phyloP scores from a whole-genome alignment of 2,888 invertebrate genomes.

The Augiades crinisus region DNA sequence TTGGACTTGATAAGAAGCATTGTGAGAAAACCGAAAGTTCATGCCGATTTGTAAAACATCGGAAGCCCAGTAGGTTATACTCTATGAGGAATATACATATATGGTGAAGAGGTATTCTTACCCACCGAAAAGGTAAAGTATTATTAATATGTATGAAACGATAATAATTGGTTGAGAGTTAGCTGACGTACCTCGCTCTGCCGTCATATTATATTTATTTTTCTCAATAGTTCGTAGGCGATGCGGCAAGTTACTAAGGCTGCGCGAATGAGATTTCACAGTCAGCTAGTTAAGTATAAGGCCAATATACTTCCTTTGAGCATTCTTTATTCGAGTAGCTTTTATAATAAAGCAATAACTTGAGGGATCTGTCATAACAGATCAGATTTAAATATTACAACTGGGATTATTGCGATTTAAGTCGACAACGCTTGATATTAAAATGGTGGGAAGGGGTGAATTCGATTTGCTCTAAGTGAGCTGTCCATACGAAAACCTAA shows the following conservation, averaged over 20 bases:
- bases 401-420: slow-evolving; percentile 24
- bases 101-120: no score
- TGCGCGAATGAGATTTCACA: slow-evolving; percentile 54
- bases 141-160: no score
- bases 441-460: slow-evolving; percentile 11
- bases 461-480: not conserved
- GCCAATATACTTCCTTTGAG: slow-evolving; percentile 31
- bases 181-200: no score
- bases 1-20: no score
- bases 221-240: not conserved
- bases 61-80: no score
- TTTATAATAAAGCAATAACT: slow-evolving; percentile 45
- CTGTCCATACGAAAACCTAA: not conserved
- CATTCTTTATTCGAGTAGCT: slow-evolving; percentile 34
- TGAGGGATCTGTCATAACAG: slow-evolving; percentile 43
- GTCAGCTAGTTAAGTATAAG: slow-evolving; percentile 45
- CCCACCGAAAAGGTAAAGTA: no score
- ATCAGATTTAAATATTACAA: slow-evolving; percentile 55
- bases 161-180: no score
- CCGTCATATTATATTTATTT: no score
- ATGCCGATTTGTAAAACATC: no score
- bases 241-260: slow-evolving; percentile 19
- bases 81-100: no score
- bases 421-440: slow-evolving; percentile 11
- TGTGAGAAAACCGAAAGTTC: no score